Evolutionary conservation across 2,113 vertebrate genomes (phyloP).

Genomic region (Baryphthengus martii): DNA sequence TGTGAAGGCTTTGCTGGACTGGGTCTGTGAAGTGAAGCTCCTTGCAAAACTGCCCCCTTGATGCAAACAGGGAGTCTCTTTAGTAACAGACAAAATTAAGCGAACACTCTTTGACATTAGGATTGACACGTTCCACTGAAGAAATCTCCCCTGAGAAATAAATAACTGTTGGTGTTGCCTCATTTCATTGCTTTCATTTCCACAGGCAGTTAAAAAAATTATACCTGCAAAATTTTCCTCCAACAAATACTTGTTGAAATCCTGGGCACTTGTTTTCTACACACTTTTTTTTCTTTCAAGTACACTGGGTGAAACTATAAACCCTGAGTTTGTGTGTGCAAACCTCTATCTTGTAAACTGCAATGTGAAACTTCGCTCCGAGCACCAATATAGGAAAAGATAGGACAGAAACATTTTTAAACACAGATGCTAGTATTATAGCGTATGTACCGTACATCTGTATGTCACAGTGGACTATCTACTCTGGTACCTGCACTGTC

Average conservation of each 20-base stretch:
- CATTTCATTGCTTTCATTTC: constrained; percentile 39
- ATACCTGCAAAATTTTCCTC: constrained; percentile 1
- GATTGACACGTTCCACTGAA: constrained; percentile 15
- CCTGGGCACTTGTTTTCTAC: constrained; percentile 29
- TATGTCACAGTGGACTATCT: constrained; percentile 5
- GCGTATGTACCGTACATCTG: background rate
- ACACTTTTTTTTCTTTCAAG: constrained; percentile 56
- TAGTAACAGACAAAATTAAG: constrained; percentile 35
- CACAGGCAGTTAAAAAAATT: constrained; percentile 6
- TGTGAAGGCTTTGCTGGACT: background rate
- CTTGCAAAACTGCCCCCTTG: constrained; percentile 27
- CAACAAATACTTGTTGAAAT: constrained; percentile 55
- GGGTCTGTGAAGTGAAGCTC: background rate
- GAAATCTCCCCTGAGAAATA: constrained; percentile 59
- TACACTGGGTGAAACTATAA: constrained; percentile 70
- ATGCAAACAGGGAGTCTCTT: constrained; percentile 29
- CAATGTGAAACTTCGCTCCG: constrained; percentile 29
- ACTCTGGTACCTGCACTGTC: constrained; percentile 57
- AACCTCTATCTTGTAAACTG: constrained; percentile 74
- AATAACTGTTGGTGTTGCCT: constrained; percentile 11
- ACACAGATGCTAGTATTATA: constrained; percentile 46
- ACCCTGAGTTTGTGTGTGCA: constrained; percentile 75
- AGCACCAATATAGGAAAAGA: constrained; percentile 70
- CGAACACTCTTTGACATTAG: constrained; percentile 36
- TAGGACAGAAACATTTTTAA: constrained; percentile 23